Evolutionary conservation across 2,113 vertebrate species (phyloP), one percentile per base, ranked within the genome.

Genomic region (Hippopotamus amphibius): DNA sequence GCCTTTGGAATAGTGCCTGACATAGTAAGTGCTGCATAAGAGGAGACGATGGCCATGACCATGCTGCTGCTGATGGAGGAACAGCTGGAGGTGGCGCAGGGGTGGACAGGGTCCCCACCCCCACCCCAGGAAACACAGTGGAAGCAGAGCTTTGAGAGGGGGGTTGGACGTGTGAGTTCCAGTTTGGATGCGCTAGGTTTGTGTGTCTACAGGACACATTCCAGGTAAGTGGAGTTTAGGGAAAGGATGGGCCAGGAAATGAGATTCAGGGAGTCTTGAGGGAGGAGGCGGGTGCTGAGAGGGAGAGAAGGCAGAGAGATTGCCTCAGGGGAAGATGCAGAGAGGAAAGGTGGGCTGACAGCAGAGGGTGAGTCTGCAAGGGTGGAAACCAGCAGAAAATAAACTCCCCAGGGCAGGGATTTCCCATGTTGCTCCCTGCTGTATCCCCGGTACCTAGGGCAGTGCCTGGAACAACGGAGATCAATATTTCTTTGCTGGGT

Each of bases 61-160:
- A 46, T 5, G 37, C 5, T 0, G 37, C 5, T 0, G 68, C 26
- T 6, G 68, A 17, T 7, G 0, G n/a, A 4, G 33, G 43, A 30
- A 22, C 2, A 48, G 68, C 59, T 53, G 26, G 74, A n/a, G 46
- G 46, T 0, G 69, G 65, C 33, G 41, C 9, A 41, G 28, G 43
- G 22, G 59, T 8, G 13, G 65, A 14, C 10, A 9, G 82, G 41
- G 63, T n/a, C 81, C 21, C 37, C 30, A 16, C 17, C 53, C 6
- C 17, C 53, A 16, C 6, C 48, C 33, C 59, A 1, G 21, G 53
- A 53, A 59, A 74, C 59, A 28, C 30, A 11, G 22, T 0, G 30
- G 81, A 10, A 65, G 77, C 7, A 55, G 93, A 28, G 77, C 43
- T 3, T 19, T 61, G 53, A 82, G 55, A 21, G 11, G 6, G 28